Conservation (phyloP, 2,888 invertebrate species). For the Cryptus armator region DNA sequence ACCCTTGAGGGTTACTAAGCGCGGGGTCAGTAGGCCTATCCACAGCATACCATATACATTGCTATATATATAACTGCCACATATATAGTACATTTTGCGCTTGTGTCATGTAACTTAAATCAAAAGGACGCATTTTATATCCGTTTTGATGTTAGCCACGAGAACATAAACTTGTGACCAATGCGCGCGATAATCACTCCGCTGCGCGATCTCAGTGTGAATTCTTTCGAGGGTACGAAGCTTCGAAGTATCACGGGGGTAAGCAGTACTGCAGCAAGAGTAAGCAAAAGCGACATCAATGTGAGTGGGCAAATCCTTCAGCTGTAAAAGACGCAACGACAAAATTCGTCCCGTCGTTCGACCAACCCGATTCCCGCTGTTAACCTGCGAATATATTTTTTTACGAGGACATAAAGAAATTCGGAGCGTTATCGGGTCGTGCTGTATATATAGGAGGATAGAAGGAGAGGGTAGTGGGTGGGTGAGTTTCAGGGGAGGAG, state of each 20-base stretch:
- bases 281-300: not conserved
- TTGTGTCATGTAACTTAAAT: not conserved
- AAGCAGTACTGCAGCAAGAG: not conserved
- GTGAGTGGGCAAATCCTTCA: not conserved
- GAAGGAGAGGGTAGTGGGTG: slow-evolving; percentile 1
- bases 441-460: not conserved
- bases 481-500: slow-evolving; percentile 41
- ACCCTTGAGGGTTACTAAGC: not conserved
- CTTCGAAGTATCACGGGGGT: not conserved
- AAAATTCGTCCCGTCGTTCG: not conserved
- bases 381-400: slow-evolving; percentile 32
- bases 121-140: too few relatives aligned
- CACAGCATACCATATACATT: not conserved
- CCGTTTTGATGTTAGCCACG: too few relatives aligned
- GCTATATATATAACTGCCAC: not conserved
- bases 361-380: not conserved
- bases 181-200: slow-evolving; percentile 45
- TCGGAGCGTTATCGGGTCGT: slow-evolving; percentile 28
- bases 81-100: not conserved
- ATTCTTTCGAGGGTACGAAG: not conserved
- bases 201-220: slow-evolving; percentile 11
- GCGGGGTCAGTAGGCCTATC: not conserved
- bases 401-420: slow-evolving; percentile 48
- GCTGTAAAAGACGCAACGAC: not conserved
- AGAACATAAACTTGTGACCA: slow-evolving; percentile 30